phyloP scores from a whole-genome alignment of 2,888 invertebrate genomes.

The Ornithoptera alexandrae region DNA sequence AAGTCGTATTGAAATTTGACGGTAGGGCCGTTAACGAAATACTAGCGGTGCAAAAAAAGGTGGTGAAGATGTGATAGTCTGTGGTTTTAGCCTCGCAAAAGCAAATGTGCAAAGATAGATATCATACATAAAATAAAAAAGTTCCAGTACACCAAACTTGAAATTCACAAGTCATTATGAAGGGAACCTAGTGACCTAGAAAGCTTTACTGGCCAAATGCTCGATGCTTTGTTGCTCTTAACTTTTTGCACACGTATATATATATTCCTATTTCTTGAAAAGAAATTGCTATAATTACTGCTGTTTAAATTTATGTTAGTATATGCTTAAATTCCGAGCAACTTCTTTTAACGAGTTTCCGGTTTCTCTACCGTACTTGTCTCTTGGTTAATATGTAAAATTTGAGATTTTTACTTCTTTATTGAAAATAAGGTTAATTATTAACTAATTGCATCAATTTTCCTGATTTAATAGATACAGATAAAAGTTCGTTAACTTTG shows the following conservation, averaged over 20 bases:
- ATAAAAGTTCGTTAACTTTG: background rate
- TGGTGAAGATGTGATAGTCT: too few species aligned
- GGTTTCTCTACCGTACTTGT: background rate
- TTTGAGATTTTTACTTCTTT: background rate
- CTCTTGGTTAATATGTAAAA: background rate
- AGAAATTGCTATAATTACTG: background rate
- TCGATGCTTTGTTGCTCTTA: slow-evolving; percentile 10
- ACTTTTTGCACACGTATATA: background rate
- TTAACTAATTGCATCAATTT: too few species aligned
- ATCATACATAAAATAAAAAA: background rate
- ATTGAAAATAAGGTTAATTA: too few species aligned
- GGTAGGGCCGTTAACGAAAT: too few species aligned
- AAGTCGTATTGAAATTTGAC: too few species aligned
- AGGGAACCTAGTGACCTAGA: slow-evolving; percentile 21
- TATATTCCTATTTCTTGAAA: background rate
- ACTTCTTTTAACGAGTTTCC: background rate
- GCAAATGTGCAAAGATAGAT: background rate
- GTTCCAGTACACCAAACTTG: background rate
- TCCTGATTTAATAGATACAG: too few species aligned
- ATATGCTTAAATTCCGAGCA: background rate
- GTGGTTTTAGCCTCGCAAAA: too few species aligned
- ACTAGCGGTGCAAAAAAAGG: too few species aligned
- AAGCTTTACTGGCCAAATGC: slow-evolving; percentile 19
- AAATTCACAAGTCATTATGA: slow-evolving; percentile 17
- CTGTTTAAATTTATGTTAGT: too few species aligned